A percentile compares a stretch with the other conserved stretches of the same genome.
phyloP scores from a whole-genome alignment of 2,797 vertebrate genomes.

The Selene dorsalis region DNA sequence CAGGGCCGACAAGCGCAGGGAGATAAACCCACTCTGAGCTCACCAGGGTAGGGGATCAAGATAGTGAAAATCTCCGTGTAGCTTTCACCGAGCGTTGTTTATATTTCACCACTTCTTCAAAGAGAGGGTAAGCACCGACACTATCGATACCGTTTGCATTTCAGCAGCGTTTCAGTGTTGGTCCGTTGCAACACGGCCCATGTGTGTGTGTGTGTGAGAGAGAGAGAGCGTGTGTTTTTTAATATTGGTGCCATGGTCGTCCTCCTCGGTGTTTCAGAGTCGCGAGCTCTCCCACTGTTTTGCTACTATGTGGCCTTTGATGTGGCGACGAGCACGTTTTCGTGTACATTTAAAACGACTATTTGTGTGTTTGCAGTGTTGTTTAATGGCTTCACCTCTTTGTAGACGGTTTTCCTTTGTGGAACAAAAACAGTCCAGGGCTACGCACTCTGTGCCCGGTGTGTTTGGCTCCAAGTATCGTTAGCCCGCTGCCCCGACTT shows the following conservation, averaged over 20 bases:
- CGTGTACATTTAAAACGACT: neutral
- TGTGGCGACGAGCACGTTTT: slow-evolving; percentile 28
- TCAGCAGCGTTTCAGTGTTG: neutral
- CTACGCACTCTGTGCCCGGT: neutral
- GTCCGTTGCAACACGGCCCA: neutral
- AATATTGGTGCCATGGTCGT: slow-evolving; percentile 9
- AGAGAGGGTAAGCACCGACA: slow-evolving; percentile 72
- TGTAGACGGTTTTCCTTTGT: neutral
- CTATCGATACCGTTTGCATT: neutral
- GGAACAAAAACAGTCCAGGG: neutral
- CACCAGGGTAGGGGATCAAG: slow-evolving; percentile 62
- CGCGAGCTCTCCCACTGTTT: slow-evolving; percentile 45
- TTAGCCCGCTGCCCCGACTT: slow-evolving; percentile 34
- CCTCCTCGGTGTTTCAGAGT: slow-evolving; percentile 26
- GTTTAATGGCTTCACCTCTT: neutral
- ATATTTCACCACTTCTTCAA: slow-evolving; percentile 38
- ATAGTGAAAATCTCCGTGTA: slow-evolving; percentile 41
- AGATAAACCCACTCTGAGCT: slow-evolving; percentile 67
- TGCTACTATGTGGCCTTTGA: slow-evolving; percentile 38
- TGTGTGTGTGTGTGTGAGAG: slow-evolving; percentile 32
- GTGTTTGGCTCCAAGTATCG: slow-evolving; percentile 10
- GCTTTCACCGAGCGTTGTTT: slow-evolving; percentile 39
- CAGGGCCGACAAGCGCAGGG: slow-evolving; percentile 50
- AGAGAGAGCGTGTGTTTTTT: neutral
- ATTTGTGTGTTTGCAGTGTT: neutral